These are phyloP conservation scores for Machimus rusticus DNA, from an alignment of 2,888 invertebrate species.

Conservation along the genomic window DNA sequence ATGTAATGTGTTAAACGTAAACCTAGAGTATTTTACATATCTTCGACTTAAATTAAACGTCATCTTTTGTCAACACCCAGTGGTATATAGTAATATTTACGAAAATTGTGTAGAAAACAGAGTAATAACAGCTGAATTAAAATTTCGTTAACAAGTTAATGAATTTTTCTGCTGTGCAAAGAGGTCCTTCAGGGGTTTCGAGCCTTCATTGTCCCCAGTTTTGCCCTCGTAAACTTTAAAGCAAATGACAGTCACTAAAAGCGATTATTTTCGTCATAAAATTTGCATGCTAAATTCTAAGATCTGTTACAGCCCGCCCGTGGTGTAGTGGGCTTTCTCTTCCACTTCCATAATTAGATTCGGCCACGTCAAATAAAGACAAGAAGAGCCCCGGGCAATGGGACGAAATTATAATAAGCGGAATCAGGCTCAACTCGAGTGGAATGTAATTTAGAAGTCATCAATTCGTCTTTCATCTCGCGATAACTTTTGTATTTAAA, in stretches of 20 bases:
- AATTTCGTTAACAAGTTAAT: background rate
- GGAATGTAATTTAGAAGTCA: background rate
- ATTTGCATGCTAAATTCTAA: slow-evolving; percentile 1
- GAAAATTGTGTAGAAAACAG: background rate
- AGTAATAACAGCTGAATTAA: background rate
- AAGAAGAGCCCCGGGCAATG: background rate
- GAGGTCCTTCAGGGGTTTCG: background rate
- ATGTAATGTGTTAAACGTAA: too few relatives aligned
- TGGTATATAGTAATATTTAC: background rate
- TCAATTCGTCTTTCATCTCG: background rate
- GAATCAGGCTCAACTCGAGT: background rate
- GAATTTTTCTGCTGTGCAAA: background rate
- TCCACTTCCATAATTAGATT: background rate
- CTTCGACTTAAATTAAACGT: background rate
- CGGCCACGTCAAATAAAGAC: background rate
- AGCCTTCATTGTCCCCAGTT: background rate
- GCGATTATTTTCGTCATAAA: slow-evolving; percentile 2
- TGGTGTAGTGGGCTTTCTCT: background rate
- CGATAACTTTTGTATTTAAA: background rate
- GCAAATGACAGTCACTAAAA: background rate
- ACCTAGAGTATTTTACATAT: too few relatives aligned
- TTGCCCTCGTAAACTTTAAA: background rate
- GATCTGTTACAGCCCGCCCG: background rate
- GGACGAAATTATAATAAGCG: background rate
- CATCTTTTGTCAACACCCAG: background rate